Evolutionary conservation across 2,888 invertebrate genomes (phyloP).

Genomic region (Idaea aversata): DNA sequence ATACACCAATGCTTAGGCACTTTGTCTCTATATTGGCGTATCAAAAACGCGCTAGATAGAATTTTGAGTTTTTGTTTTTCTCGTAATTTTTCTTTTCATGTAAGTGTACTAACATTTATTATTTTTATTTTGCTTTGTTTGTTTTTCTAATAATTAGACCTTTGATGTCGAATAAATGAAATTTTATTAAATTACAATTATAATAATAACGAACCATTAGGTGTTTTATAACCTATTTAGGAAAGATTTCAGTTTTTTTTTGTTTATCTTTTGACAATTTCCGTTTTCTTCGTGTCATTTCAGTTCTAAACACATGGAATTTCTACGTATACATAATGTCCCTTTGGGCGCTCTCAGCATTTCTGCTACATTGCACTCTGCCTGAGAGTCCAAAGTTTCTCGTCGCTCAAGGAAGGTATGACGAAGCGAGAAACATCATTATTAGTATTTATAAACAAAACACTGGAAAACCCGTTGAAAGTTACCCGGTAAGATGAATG

Average conservation of each 20-base stretch:
- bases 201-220: too few species aligned
- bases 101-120: too few species aligned
- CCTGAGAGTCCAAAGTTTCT: conserved; percentile 68
- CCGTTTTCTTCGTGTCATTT: conserved; percentile 27
- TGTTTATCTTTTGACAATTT: conserved; percentile 21
- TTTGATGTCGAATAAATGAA: too few species aligned
- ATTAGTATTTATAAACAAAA: conserved; percentile 57
- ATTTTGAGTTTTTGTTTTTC: too few species aligned
- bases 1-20: too few species aligned
- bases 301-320: conserved; percentile 67
- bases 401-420: conserved; percentile 54
- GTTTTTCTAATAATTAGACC: too few species aligned
- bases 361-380: conserved; percentile 44
- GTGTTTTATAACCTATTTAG: background rate
- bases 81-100: too few species aligned
- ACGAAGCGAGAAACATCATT: conserved; percentile 55
- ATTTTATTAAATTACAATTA: too few species aligned
- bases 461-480: conserved; percentile 51
- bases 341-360: conserved; percentile 50
- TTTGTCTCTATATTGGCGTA: too few species aligned
- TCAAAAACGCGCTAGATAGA: too few species aligned
- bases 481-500: conserved; percentile 49
- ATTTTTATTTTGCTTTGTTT: too few species aligned
- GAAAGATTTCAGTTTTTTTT: conserved; percentile 1
- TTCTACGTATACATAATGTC: conserved; percentile 55